Conservation (phyloP, 2,797 vertebrate genomes). For the Falco novaeseelandiae region DNA sequence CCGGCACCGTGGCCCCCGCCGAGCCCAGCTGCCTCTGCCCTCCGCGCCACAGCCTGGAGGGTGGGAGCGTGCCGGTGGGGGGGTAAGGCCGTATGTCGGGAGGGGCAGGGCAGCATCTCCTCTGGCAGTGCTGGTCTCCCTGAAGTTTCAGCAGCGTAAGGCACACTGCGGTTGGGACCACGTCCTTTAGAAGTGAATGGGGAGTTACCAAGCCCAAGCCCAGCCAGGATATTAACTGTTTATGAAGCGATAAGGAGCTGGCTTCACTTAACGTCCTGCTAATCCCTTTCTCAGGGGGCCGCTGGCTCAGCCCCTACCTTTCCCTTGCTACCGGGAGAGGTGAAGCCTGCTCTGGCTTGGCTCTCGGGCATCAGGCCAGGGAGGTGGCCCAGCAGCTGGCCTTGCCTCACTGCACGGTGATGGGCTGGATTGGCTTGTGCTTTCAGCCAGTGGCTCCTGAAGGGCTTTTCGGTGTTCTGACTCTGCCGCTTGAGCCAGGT, state of each 20-base stretch:
- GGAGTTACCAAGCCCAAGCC: not conserved
- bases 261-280: not conserved
- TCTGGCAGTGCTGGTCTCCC: not conserved
- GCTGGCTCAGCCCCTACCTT: not conserved
- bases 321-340: not conserved
- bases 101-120: not conserved
- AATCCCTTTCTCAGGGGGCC: not conserved
- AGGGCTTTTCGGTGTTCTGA: not conserved
- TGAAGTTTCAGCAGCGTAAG: not conserved
- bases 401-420: not conserved
- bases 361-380: not conserved
- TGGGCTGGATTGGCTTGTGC: not conserved
- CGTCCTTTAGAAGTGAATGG: not conserved
- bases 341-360: not conserved
- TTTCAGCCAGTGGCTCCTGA: not conserved
- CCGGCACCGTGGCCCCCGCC: rapidly evolving
- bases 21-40: not conserved
- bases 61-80: not conserved
- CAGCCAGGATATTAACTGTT: not conserved
- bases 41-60: not conserved
- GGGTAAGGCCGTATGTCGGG: not conserved
- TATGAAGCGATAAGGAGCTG: slow-evolving; percentile 11
- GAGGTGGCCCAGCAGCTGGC: not conserved
- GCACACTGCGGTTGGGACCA: rapidly evolving
- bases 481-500: not conserved